A percentile compares a stretch with the other conserved stretches of the same genome.
These are phyloP conservation scores for Ischnura elegans DNA, from an alignment of 2,888 invertebrate genomes.

Conservation along the genomic window DNA sequence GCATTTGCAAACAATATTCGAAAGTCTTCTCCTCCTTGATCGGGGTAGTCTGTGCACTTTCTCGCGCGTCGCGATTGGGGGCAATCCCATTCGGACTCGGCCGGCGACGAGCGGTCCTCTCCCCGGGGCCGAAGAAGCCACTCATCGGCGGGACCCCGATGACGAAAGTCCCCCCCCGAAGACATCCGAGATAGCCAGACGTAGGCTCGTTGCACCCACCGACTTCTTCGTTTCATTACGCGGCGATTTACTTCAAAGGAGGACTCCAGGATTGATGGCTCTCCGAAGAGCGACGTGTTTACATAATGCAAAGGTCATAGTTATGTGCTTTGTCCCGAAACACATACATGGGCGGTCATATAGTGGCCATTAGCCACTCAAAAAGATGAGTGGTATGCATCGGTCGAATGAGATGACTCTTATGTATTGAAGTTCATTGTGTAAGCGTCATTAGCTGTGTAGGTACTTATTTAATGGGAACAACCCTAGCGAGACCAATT, in stretches of 20 bases:
- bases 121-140: neutral
- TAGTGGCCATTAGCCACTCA: too few species aligned
- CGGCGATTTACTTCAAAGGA: neutral
- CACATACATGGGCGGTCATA: neutral
- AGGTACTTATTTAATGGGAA: too few species aligned
- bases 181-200: neutral
- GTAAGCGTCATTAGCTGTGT: too few species aligned
- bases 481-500: too few species aligned
- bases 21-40: neutral
- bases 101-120: neutral
- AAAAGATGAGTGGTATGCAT: too few species aligned
- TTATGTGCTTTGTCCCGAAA: neutral
- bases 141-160: neutral
- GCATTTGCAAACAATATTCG: conserved; percentile 17
- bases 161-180: neutral
- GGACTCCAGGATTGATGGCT: neutral
- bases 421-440: too few species aligned
- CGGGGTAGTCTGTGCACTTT: neutral
- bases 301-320: conserved; percentile 9
- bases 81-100: neutral
- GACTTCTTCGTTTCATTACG: neutral
- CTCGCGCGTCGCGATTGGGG: neutral
- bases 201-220: neutral
- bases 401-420: too few species aligned
- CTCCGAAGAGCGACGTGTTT: conserved; percentile 1